Percentiles rank a stretch among this genome's conserved stretches.
Conservation (phyloP, 92 coral and sea anemone genomes). For the Epizoanthus ramosus region DNA sequence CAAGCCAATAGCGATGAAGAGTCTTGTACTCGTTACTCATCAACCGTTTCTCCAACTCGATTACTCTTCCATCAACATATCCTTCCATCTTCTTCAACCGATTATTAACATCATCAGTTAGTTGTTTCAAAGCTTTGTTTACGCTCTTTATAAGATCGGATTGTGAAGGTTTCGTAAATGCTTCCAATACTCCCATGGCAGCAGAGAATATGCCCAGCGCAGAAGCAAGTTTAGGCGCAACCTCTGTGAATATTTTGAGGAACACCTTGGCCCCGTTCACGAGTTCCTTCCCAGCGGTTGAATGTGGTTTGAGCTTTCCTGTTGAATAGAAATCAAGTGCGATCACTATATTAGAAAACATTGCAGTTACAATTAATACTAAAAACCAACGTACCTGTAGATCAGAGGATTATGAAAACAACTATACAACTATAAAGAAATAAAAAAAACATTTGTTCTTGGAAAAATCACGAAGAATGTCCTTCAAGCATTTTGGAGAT, state of each 20-base stretch:
- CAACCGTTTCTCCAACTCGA: conserved; percentile 7
- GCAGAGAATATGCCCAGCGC: conserved; percentile 8
- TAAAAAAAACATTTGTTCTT: no score
- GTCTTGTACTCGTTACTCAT: conserved; percentile 5
- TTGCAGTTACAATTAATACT: no score
- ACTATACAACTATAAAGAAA: no score
- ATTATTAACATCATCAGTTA: conserved; percentile 13
- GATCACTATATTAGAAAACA: no score
- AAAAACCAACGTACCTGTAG: no score
- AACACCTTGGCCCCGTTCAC: conserved; percentile 14
- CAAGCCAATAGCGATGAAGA: conserved; percentile 3
- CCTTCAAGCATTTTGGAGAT: no score
- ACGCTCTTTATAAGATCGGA: conserved; percentile 6
- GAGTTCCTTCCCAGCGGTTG: neutral
- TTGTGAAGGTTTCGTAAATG: neutral
- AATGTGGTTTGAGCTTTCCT: conserved; percentile 19
- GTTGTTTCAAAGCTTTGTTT: conserved; percentile 8
- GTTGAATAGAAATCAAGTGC: neutral
- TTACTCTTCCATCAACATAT: conserved; percentile 8
- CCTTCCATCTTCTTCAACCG: conserved; percentile 22
- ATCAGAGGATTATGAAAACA: no score
- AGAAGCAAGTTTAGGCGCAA: neutral
- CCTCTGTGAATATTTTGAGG: conserved; percentile 2
- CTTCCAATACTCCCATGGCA: conserved; percentile 7
- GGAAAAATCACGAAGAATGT: no score